These are phyloP conservation scores for Pachyseris speciosa DNA, from an alignment of 64 coral and sea anemone genomes.

Conservation along the genomic window DNA sequence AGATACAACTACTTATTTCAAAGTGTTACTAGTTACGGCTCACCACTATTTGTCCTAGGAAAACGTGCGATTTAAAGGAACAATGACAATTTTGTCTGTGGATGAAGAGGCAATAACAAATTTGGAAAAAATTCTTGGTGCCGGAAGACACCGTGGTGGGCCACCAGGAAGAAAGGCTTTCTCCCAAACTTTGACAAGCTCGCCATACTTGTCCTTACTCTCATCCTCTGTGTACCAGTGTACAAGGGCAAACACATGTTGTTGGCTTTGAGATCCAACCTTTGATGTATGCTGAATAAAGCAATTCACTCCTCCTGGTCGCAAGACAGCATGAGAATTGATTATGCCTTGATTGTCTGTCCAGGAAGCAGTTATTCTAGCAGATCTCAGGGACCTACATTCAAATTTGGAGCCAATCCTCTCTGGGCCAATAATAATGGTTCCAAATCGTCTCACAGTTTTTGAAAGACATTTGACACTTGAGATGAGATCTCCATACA, in stretches of 20 bases:
- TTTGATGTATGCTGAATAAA: too few relatives aligned
- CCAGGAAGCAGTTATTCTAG: conserved; percentile 35
- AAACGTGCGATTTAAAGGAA: conserved; percentile 33
- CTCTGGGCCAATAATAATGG: background rate
- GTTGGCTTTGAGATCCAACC: background rate
- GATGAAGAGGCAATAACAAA: background rate
- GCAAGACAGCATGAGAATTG: background rate
- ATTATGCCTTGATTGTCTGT: background rate
- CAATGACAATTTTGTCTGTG: background rate
- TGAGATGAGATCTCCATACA: conserved; percentile 4
- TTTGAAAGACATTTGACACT: background rate
- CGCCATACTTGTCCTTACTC: conserved; percentile 7
- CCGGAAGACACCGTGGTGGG: conserved; percentile 36
- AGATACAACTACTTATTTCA: too few relatives aligned
- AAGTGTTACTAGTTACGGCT: too few relatives aligned
- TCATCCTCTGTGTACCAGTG: background rate
- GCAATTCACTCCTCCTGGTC: background rate
- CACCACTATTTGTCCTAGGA: too few relatives aligned
- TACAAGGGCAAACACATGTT: background rate
- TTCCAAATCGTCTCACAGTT: background rate
- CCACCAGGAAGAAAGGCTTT: conserved; percentile 33
- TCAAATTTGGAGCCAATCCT: conserved; percentile 14
- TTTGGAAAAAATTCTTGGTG: conserved; percentile 33
- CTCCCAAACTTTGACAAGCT: background rate
- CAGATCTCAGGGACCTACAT: background rate